phyloP scores from a whole-genome alignment of 2,113 vertebrate genomes.

The Aegotheles bennettii region DNA sequence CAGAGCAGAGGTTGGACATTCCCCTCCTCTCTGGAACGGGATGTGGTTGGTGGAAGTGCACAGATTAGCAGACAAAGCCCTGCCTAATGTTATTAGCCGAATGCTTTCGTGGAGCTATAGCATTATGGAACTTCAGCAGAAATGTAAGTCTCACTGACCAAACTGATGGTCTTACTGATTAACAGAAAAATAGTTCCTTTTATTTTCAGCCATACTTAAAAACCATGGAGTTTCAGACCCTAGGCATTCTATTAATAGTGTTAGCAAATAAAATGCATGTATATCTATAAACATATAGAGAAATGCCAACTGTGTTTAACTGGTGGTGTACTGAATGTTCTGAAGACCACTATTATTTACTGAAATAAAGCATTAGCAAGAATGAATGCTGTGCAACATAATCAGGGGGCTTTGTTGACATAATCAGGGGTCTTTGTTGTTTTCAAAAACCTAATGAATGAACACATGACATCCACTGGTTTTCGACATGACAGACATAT shows the following conservation, averaged over 20 bases:
- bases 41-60: neutral
- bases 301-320: neutral
- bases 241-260: neutral
- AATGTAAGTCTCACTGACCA: neutral
- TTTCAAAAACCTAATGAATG: conserved; percentile 58
- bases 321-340: neutral
- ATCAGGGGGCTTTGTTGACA: conserved; percentile 64
- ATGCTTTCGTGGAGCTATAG: neutral
- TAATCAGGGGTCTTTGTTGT: conserved; percentile 64
- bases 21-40: neutral
- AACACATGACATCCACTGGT: conserved; percentile 65
- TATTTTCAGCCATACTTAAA: neutral
- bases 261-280: neutral
- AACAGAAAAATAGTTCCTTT: neutral
- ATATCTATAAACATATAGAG: neutral
- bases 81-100: neutral
- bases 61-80: conserved; percentile 1
- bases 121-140: conserved; percentile 11
- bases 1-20: neutral
- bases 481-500: conserved; percentile 76
- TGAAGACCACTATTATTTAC: neutral
- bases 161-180: neutral
- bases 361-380: conserved; percentile 33
- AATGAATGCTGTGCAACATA: conserved; percentile 43
- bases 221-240: neutral